These are phyloP conservation scores for Antigone vipio DNA, from an alignment of 2,113 vertebrate species.

Conservation along the genomic window DNA sequence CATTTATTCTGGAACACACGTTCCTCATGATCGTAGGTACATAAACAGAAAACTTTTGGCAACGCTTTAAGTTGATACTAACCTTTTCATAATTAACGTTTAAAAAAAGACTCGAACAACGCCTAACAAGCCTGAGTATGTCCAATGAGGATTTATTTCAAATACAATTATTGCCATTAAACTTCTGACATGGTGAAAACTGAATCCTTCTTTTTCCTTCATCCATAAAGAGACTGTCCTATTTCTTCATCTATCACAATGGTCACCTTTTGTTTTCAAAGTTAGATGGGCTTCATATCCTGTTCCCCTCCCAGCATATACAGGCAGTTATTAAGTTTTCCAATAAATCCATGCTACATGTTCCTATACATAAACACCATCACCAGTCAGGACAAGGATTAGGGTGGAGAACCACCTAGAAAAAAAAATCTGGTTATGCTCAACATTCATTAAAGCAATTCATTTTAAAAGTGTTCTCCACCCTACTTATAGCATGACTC, in stretches of 20 bases:
- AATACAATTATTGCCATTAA: neutral
- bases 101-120: neutral
- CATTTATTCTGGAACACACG: neutral
- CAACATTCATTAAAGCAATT: neutral
- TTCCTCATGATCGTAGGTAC: neutral
- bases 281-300: neutral
- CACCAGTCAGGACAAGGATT: neutral
- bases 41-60: neutral
- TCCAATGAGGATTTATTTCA: neutral
- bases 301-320: neutral
- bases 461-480: neutral
- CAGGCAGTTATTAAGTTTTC: neutral
- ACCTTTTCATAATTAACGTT: neutral
- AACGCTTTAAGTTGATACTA: neutral
- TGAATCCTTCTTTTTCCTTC: neutral
- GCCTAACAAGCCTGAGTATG: neutral
- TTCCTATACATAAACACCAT: neutral
- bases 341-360: neutral
- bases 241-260: neutral
- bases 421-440: neutral
- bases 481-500: accelerated
- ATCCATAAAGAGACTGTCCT: neutral
- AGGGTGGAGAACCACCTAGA: neutral
- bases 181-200: neutral
- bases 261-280: neutral